phyloP scores from a whole-genome alignment of 2,888 invertebrate genomes.

The Xestia sexstrigata region DNA sequence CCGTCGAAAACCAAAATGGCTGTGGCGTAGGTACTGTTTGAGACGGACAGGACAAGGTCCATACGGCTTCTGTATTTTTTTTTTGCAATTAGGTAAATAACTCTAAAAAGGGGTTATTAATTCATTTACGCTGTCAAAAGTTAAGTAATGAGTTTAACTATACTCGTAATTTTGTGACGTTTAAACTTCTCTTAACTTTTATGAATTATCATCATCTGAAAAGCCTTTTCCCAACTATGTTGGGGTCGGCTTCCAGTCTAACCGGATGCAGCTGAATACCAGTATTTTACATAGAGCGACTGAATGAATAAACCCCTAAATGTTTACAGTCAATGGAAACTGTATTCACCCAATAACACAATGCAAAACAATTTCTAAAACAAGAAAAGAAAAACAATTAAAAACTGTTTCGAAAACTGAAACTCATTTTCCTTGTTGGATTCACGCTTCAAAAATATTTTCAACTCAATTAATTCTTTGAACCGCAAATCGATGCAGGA shows the following conservation, averaged over 20 bases:
- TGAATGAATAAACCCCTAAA: not conserved
- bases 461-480: constrained; percentile 63
- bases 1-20: too few species aligned
- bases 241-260: too few species aligned
- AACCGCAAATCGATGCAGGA: constrained; percentile 71
- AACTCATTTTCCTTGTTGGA: constrained; percentile 40
- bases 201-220: too few species aligned
- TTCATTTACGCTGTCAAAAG: not conserved
- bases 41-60: too few species aligned
- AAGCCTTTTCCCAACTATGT: too few species aligned
- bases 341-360: not conserved
- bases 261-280: too few species aligned
- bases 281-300: too few species aligned
- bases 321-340: not conserved
- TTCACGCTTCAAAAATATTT: constrained; percentile 49
- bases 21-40: too few species aligned
- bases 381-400: not conserved
- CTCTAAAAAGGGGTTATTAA: not conserved
- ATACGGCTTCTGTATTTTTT: too few species aligned
- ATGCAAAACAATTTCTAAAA: not conserved
- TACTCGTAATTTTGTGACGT: not conserved
- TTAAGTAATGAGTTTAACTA: not conserved
- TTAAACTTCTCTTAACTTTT: too few species aligned
- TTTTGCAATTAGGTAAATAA: too few species aligned
- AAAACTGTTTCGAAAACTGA: constrained; percentile 15